phyloP scores from a whole-genome alignment of 2,888 invertebrate genomes.

The Epistrophe eligans region DNA sequence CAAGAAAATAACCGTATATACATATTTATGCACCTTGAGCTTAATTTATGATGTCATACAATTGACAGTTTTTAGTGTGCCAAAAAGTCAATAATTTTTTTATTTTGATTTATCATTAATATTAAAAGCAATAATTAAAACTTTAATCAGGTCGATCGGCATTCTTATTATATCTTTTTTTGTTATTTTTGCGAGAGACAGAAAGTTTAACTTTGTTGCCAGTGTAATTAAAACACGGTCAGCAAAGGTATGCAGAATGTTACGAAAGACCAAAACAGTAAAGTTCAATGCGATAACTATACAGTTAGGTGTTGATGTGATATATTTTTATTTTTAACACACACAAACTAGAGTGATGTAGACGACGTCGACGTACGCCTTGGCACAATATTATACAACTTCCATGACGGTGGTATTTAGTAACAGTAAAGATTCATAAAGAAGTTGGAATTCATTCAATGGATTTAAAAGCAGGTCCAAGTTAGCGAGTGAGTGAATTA shows the following conservation, averaged over 20 bases:
- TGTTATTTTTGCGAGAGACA: neutral
- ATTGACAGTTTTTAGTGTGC: conserved; percentile 7
- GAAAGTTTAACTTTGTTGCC: neutral
- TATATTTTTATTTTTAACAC: neutral
- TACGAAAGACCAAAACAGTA: conserved; percentile 31
- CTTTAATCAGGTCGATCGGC: neutral
- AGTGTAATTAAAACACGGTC: neutral
- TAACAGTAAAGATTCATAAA: conserved; percentile 19
- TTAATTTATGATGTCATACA: conserved; percentile 42
- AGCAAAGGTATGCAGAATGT: conserved; percentile 4
- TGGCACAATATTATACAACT: conserved; percentile 49
- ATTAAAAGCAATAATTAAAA: conserved; percentile 28
- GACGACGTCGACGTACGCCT: conserved; percentile 12
- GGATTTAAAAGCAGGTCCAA: conserved; percentile 4
- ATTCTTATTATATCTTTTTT: neutral
- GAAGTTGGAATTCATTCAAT: conserved; percentile 60
- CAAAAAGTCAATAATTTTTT: conserved; percentile 17
- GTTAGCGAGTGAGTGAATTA: conserved; percentile 14
- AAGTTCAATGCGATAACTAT: conserved; percentile 12
- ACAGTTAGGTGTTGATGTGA: neutral
- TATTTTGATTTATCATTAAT: neutral
- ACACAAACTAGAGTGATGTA: neutral
- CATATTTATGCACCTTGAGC: conserved; percentile 43
- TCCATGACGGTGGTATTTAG: conserved; percentile 28
- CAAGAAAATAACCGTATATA: conserved; percentile 15